Conservation (phyloP, 2,113 vertebrate species). For the Taxidea taxus region DNA sequence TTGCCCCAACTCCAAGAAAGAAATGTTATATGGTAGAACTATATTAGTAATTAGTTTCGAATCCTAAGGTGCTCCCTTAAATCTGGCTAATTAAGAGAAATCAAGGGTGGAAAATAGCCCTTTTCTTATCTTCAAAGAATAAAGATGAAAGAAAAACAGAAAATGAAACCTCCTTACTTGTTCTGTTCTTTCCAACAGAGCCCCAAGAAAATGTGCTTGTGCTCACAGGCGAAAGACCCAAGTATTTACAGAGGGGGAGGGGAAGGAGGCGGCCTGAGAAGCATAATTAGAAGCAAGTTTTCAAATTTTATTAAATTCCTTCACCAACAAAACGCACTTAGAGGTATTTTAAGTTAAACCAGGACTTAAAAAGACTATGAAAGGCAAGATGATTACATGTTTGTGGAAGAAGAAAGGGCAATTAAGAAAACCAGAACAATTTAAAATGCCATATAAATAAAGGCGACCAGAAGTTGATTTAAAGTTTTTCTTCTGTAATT, state of each 20-base stretch:
- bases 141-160: constrained; percentile 46
- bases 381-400: constrained; percentile 56
- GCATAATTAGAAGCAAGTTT: constrained; percentile 51
- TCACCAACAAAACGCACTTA: constrained; percentile 48
- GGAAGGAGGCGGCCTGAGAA: neutral
- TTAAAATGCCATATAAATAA: constrained; percentile 53
- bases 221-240: constrained; percentile 1
- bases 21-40: neutral
- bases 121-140: constrained; percentile 60
- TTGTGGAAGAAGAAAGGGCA: constrained; percentile 65
- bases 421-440: constrained; percentile 69
- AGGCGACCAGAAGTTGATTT: constrained; percentile 73
- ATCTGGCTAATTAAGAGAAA: constrained; percentile 43
- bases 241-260: neutral
- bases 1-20: neutral
- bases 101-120: neutral
- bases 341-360: constrained; percentile 60
- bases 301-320: constrained; percentile 60
- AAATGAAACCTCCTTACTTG: constrained; percentile 20
- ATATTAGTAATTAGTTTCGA: constrained; percentile 20
- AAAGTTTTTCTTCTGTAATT: constrained; percentile 80
- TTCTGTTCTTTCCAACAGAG: constrained; percentile 27
- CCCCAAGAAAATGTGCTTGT: constrained; percentile 21
- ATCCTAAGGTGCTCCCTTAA: constrained; percentile 41
- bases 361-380: constrained; percentile 34